Base-by-base conservation (phyloP, 2,797 vertebrate species). In the Thaleichthys pacificus region DNA sequence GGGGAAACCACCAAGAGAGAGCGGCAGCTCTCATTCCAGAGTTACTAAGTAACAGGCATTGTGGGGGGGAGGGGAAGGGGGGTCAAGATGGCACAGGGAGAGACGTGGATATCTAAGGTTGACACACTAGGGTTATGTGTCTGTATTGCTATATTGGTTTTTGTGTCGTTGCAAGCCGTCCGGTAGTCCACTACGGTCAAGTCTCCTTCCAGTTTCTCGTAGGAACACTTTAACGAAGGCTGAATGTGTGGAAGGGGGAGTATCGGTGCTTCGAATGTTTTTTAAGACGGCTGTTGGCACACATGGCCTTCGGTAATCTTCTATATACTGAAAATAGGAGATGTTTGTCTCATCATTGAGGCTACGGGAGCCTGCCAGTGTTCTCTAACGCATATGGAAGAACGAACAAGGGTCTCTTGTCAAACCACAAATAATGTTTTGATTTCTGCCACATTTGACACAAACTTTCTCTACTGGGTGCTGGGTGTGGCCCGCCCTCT, bases 201-300 rank as follows among this genome's bases (percentile, higher is more conserved):
- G 63, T 32, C 56, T 77, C 63, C 9, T 28, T 57, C 54, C 58
- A 60, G 1, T 75, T 65, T 47, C 42, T 60, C 66, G 70, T 70
- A 68, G 68, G 26, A 49, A 68, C 64, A 69, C 22, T 72, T 61
- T 42, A n/a, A 22, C 60, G 63, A 71, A 70, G 65, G 62, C 63
- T 72, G 77, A 89, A 82, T 80, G 77, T 85, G 73, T 69, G 78
- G 77, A 83, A 69, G 67, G 75, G 60, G 71, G 72, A 73, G 66
- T 7, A 60, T 79, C 75, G 69, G 69, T 84, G 66, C 78, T 76
- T 78, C 73, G 82, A 87, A 83, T 85, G 84, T 89, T 89, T 81
- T 67, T 72, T 47, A 51, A 75, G 58, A 75, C 62, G 62, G 70
- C 61, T 54, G 54, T 67, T 66, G 57, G 62, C 54, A 57, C 61